Conservation (phyloP, 1,140 invertebrate species). For the Brachionus sp. region DNA sequence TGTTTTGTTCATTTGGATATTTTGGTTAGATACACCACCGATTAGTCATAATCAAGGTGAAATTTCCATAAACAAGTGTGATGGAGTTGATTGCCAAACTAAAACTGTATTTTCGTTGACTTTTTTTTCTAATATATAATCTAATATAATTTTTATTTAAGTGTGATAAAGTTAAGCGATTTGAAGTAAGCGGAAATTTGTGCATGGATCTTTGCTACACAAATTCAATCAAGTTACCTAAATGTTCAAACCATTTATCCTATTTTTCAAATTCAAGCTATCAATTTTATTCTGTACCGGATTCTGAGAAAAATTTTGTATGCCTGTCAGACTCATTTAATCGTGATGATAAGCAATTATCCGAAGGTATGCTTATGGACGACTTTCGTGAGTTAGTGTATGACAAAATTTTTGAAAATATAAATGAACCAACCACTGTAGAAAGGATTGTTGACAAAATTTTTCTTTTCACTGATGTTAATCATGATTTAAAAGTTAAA, state of each 20-base stretch:
- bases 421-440: neutral
- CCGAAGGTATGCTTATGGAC: neutral
- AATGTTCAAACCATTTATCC: conserved; percentile 23
- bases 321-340: neutral
- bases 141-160: neutral
- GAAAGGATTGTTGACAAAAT: neutral
- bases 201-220: conserved; percentile 12
- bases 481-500: conserved; percentile 17
- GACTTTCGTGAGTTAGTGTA: neutral
- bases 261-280: conserved; percentile 3
- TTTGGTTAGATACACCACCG: neutral
- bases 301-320: neutral
- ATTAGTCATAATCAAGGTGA: neutral
- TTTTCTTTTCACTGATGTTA: conserved; percentile 9
- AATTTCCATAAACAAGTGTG: neutral
- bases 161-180: neutral
- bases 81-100: neutral
- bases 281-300: neutral
- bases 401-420: neutral
- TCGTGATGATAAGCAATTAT: neutral
- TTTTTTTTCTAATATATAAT: neutral
- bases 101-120: neutral
- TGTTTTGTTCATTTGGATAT: neutral
- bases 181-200: neutral
- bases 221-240: neutral